These are phyloP conservation scores for Taenaris catops DNA, from an alignment of 2,888 invertebrate species.

Conservation along the genomic window DNA sequence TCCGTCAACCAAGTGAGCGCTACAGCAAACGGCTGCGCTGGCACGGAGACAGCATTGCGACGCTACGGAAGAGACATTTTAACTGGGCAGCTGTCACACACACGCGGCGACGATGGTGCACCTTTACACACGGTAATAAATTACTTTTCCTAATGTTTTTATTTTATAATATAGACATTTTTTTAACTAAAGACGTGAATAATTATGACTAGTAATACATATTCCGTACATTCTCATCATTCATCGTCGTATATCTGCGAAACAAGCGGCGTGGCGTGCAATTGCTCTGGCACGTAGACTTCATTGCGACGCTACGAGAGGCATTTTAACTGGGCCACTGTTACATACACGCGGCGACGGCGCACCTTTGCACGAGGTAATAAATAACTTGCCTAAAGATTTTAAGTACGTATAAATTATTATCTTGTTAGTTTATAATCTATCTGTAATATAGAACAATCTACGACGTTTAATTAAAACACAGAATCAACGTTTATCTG, in stretches of 20 bases:
- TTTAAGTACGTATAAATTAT: slow-evolving; percentile 18
- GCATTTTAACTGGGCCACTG: slow-evolving; percentile 36
- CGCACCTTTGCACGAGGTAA: slow-evolving; percentile 18
- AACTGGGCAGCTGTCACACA: slow-evolving; percentile 35
- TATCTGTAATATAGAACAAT: too few species aligned
- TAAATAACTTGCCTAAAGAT: slow-evolving; percentile 20
- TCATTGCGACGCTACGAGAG: slow-evolving; percentile 39
- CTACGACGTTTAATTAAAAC: too few species aligned
- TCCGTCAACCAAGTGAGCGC: too few species aligned
- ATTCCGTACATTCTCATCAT: too few species aligned
- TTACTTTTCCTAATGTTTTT: slow-evolving; percentile 18
- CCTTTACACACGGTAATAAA: slow-evolving; percentile 19
- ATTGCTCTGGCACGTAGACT: slow-evolving; percentile 47
- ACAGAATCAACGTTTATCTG: too few species aligned
- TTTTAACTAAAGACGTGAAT: too few species aligned
- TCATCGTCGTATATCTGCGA: too few species aligned
- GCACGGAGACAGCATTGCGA: slow-evolving; percentile 42
- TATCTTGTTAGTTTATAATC: slow-evolving; percentile 5
- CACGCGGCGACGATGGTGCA: slow-evolving; percentile 18
- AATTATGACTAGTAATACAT: too few species aligned
- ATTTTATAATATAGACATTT: too few species aligned
- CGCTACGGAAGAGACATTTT: slow-evolving; percentile 39
- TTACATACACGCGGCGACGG: slow-evolving; percentile 23
- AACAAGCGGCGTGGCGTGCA: too few species aligned
- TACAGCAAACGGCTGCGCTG: slow-evolving; percentile 32